Evolutionary conservation across 2,888 invertebrate species (phyloP).

Genomic region (Peribatodes rhomboidaria): DNA sequence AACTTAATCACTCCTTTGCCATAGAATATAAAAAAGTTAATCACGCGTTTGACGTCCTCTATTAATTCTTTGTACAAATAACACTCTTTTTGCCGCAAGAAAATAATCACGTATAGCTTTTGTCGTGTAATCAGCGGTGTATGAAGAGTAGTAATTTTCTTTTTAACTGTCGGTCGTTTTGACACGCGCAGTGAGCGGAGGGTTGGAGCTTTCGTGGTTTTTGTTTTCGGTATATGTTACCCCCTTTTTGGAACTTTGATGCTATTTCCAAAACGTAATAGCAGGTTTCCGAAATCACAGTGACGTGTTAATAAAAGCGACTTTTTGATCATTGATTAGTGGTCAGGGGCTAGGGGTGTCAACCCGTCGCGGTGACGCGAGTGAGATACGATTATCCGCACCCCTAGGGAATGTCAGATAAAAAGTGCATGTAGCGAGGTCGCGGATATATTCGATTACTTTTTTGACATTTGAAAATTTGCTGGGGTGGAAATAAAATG

Average conservation of each 20-base stretch:
- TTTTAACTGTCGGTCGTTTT: constrained; percentile 55
- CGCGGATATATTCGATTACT: constrained; percentile 59
- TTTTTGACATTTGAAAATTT: constrained; percentile 51
- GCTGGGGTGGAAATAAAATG: constrained; percentile 40
- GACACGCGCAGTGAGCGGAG: constrained; percentile 62
- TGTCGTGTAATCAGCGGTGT: constrained; percentile 61
- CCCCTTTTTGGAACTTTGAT: constrained; percentile 44
- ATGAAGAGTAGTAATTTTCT: constrained; percentile 66
- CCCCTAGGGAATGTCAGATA: constrained; percentile 64
- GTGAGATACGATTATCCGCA: constrained; percentile 79
- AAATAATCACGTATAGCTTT: constrained; percentile 68
- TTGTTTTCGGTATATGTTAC: constrained; percentile 83
- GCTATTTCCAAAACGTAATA: constrained; percentile 56
- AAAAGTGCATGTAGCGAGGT: constrained; percentile 61
- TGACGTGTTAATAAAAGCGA: constrained; percentile 41
- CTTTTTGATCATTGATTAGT: constrained; percentile 65
- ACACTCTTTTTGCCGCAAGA: constrained; percentile 42
- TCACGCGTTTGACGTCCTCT: constrained; percentile 60
- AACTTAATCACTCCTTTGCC: constrained; percentile 35
- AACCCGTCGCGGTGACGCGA: constrained; percentile 72
- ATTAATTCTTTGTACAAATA: constrained; percentile 60
- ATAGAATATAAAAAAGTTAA: constrained; percentile 57
- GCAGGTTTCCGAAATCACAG: constrained; percentile 45
- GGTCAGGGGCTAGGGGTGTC: constrained; percentile 73
- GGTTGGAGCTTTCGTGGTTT: constrained; percentile 65